These are phyloP conservation scores for Nycticorax nycticorax DNA, from an alignment of 2,113 vertebrate species.

Conservation along the genomic window DNA sequence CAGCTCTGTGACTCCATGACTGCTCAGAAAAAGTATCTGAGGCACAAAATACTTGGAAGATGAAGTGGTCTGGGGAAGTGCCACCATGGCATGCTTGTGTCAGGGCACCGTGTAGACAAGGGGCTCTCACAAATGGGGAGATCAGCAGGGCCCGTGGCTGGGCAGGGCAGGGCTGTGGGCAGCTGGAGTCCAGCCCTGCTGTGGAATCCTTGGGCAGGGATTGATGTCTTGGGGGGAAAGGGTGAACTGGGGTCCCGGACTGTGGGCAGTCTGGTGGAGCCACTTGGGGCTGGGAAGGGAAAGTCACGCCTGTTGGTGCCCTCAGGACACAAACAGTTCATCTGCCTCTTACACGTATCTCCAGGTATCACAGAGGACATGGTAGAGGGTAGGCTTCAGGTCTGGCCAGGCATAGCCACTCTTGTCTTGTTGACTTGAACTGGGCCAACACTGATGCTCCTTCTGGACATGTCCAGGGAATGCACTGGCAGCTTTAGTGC, in stretches of 20 bases:
- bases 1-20: not conserved
- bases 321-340: not conserved
- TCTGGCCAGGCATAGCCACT: not conserved
- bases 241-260: not conserved
- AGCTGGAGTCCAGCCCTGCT: not conserved
- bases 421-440: not conserved
- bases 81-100: not conserved
- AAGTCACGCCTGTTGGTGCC: not conserved
- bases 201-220: not conserved
- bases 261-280: rapidly evolving
- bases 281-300: not conserved
- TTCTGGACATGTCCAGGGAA: not conserved
- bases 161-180: not conserved
- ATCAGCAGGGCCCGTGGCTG: rapidly evolving
- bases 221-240: not conserved
- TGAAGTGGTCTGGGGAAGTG: not conserved
- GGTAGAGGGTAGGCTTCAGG: not conserved
- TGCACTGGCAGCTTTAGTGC: not conserved
- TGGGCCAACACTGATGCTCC: rapidly evolving
- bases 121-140: not conserved
- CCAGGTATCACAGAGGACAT: not conserved
- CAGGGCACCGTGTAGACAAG: rapidly evolving
- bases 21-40: not conserved
- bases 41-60: not conserved
- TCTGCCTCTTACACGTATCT: rapidly evolving